Percentiles rank a stretch among this genome's conserved stretches.
phyloP scores from a whole-genome alignment of 2,113 vertebrate genomes.

The Cyphomyrus discorhynchus region DNA sequence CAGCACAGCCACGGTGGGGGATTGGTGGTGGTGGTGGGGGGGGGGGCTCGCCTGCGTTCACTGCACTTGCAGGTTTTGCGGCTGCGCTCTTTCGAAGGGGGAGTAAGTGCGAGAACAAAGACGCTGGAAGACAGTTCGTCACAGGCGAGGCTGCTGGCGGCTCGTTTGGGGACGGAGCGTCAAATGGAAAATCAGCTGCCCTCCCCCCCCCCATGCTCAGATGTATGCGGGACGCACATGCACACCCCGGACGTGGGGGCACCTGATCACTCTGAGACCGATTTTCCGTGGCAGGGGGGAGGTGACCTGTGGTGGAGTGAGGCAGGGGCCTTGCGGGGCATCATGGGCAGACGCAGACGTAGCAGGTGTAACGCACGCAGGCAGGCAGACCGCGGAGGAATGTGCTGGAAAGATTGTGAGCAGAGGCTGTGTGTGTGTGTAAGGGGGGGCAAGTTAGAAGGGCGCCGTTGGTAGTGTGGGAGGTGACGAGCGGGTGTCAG shows the following conservation, averaged over 20 bases:
- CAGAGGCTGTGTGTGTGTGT: not conserved
- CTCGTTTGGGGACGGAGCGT: slow-evolving; percentile 22
- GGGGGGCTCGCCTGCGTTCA: not conserved
- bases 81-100: not conserved
- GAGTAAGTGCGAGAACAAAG: slow-evolving; percentile 26
- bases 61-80: not conserved
- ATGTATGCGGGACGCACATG: not conserved
- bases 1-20: not conserved
- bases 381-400: not conserved
- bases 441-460: not conserved
- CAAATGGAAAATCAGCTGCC: slow-evolving; percentile 32
- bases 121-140: slow-evolving; percentile 13
- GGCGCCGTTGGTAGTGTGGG: not conserved
- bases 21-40: not conserved
- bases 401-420: slow-evolving; percentile 15
- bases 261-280: too few relatives aligned
- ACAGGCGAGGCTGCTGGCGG: slow-evolving; percentile 35
- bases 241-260: not conserved
- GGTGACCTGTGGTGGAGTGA: not conserved
- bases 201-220: not conserved
- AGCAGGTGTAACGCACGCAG: not conserved
- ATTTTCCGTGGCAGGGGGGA: not conserved
- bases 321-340: not conserved
- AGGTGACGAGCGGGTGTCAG: not conserved
- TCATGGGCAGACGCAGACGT: not conserved